These are phyloP conservation scores for Brachionus rubens DNA, from an alignment of 1,140 invertebrate species.

Conservation along the genomic window DNA sequence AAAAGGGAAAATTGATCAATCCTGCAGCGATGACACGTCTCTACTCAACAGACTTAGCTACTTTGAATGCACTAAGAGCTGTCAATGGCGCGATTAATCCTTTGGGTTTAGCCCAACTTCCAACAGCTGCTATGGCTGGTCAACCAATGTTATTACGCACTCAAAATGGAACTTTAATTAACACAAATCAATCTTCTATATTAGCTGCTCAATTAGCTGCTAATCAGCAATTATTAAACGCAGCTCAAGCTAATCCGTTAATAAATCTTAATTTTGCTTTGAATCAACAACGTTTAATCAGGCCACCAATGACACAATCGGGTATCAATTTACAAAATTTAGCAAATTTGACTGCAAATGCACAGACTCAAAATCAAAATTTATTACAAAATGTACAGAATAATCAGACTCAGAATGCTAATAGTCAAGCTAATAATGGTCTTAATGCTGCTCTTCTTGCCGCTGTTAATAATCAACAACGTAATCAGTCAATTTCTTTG, in stretches of 20 bases:
- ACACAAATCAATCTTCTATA: not conserved
- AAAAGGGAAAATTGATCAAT: slow-evolving; percentile 26
- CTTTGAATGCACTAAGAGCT: slow-evolving; percentile 4
- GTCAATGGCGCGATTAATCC: not conserved
- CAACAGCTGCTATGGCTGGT: not conserved
- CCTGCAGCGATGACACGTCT: not conserved
- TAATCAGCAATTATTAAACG: not conserved
- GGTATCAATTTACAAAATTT: not conserved
- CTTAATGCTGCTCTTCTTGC: slow-evolving; percentile 9
- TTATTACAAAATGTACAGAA: slow-evolving; percentile 26
- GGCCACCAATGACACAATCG: not conserved
- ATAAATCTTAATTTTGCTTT: slow-evolving; percentile 4
- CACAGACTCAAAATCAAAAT: slow-evolving; percentile 4
- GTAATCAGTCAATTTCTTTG: not conserved
- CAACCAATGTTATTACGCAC: not conserved
- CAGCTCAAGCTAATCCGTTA: not conserved
- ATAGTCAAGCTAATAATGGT: not conserved
- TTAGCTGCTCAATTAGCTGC: not conserved
- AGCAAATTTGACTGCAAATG: not conserved
- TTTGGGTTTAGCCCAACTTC: not conserved
- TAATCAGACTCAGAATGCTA: slow-evolving; percentile 1
- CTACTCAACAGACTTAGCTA: slow-evolving; percentile 23
- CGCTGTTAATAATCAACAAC: slow-evolving; percentile 4
- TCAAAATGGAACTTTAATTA: slow-evolving; percentile 20
- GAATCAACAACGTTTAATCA: slow-evolving; percentile 1